Base-by-base conservation (phyloP, 92 coral and sea anemone species). In the Plumapathes pennacea region DNA sequence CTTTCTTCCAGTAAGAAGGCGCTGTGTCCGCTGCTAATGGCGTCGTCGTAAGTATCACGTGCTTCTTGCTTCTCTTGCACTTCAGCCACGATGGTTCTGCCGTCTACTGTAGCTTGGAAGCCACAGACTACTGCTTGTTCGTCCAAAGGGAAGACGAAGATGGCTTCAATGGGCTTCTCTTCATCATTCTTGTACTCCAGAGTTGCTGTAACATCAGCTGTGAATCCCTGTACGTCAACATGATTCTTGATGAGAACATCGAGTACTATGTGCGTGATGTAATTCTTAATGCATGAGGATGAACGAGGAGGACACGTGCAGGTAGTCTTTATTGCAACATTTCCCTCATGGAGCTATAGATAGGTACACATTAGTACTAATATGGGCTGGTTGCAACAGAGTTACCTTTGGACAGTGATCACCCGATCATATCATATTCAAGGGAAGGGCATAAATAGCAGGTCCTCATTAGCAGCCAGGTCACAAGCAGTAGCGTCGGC, bases 71-170 rank as follows among this genome's bases (percentile, higher is more conserved):
- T 89, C 57, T 80, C 97, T 42, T 77, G 83, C 5, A 89, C 54
- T 67, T 89, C 78, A 19, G 92, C 97, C 10, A 77, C 80, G 54
- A 89, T 76, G 57, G 87, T 89, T 50, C 92, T 61, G 34, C 91
- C 91, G 38, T 89, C 89, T 32, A 89, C 71, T 7, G 78, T 62
- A 0, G 97, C 97, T 74, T 85, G 83, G 58, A 90, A 84, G 44
- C 94, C 97, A 32, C 91, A 87, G 5, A 90, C 97, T 13, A 94
- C 89, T 24, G 85, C 82, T 37, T 83, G 78, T 24, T 88, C 90
- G 46, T 76, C 82, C 21, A 84, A 62, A 50, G 95, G 95, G 32
- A 83, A 81, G 48, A 83, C 67, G 38, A 66, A 90, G 44, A 88
- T 76, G 19, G 88, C 94, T 60, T 92, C 98, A 17, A 92, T 75